A percentile compares a stretch with the other conserved stretches of the same genome.
These are phyloP conservation scores for Nixonia krombeini DNA, from an alignment of 1,140 invertebrate genomes.

Conservation along the genomic window DNA sequence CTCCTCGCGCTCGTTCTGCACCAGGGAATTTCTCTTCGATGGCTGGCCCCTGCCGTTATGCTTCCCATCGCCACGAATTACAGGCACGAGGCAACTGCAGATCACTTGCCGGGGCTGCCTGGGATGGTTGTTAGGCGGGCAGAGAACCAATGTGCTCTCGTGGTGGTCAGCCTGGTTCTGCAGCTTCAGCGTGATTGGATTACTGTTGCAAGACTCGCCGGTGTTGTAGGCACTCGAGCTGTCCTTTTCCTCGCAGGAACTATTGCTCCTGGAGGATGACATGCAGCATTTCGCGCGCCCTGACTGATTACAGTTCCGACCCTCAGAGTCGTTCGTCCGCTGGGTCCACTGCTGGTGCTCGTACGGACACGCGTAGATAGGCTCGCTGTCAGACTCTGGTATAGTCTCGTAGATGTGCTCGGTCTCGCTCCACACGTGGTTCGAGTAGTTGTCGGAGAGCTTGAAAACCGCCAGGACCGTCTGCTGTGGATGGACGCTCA, in stretches of 20 bases:
- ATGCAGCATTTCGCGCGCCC: constrained; percentile 56
- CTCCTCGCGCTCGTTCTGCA: constrained; percentile 51
- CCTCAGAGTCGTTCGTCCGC: constrained; percentile 19
- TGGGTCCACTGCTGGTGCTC: constrained; percentile 57
- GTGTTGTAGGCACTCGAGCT: constrained; percentile 85
- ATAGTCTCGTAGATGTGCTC: constrained; percentile 82
- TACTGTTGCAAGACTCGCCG: constrained; percentile 82
- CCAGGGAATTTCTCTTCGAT: constrained; percentile 45
- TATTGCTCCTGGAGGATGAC: constrained; percentile 72
- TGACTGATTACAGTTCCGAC: constrained; percentile 26
- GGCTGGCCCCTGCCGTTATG: constrained; percentile 50
- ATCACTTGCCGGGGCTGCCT: constrained; percentile 30
- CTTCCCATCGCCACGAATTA: too few species aligned
- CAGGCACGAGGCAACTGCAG: constrained; percentile 59
- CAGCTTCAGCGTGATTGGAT: constrained; percentile 76
- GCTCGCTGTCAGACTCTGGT: constrained; percentile 77
- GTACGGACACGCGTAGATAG: constrained; percentile 79
- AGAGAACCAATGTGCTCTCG: constrained; percentile 70
- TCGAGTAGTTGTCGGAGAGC: constrained; percentile 58
- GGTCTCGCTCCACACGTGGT: constrained; percentile 67
- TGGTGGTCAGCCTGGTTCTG: constrained; percentile 69
- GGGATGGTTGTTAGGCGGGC: constrained; percentile 55
- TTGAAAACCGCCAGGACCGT: constrained; percentile 43
- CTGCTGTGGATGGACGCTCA: constrained; percentile 51
- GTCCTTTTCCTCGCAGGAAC: constrained; percentile 75